A percentile compares a stretch with the other conserved stretches of the same genome.
Conservation (phyloP, 1,140 invertebrate species). For the Listronotus oregonensis region DNA sequence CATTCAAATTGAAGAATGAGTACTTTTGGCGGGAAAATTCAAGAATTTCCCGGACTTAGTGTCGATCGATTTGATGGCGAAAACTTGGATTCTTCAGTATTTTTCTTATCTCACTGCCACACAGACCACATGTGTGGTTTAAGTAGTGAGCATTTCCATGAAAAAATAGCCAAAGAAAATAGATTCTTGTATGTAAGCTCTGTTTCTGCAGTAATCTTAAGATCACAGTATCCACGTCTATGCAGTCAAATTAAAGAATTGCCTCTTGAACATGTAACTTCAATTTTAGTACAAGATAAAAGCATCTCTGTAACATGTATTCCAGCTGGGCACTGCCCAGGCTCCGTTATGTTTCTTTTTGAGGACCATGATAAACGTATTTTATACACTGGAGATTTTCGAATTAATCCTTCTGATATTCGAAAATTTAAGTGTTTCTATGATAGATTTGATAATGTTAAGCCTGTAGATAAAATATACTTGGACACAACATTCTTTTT, state of each 20-base stretch:
- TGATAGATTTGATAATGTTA: conserved; percentile 55
- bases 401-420: conserved; percentile 62
- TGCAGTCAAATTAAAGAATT: conserved; percentile 50
- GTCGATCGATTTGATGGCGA: conserved; percentile 65
- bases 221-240: conserved; percentile 37
- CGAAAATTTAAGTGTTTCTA: conserved; percentile 63
- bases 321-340: conserved; percentile 73
- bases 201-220: conserved; percentile 56
- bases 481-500: conserved; percentile 74
- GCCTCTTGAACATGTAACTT: conserved; percentile 41
- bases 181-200: conserved; percentile 58
- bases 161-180: conserved; percentile 41
- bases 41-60: conserved; percentile 66
- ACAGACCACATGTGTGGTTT: conserved; percentile 70
- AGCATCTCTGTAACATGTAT: conserved; percentile 63
- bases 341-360: conserved; percentile 77
- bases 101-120: conserved; percentile 72
- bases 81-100: conserved; percentile 61
- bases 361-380: conserved; percentile 58
- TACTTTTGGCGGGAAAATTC: conserved; percentile 64
- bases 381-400: conserved; percentile 75
- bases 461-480: conserved; percentile 66
- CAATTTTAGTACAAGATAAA: conserved; percentile 40
- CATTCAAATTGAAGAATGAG: conserved; percentile 58
- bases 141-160: conserved; percentile 37